phyloP scores from a whole-genome alignment of 2,113 vertebrate species.

The Hemiscyllium ocellatum region DNA sequence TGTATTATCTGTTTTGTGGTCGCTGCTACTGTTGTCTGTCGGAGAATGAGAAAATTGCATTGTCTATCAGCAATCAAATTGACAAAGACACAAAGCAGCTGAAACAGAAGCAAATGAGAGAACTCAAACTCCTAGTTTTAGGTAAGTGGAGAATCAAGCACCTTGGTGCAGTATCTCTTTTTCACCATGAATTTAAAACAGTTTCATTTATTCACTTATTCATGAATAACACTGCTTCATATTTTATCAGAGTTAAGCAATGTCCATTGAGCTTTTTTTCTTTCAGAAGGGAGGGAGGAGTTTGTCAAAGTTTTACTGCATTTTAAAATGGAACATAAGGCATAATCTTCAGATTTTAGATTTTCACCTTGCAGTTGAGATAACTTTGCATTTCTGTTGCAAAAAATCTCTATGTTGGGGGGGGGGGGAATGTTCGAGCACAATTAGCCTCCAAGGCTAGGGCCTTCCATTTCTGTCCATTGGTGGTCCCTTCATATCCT shows the following conservation, averaged over 20 bases:
- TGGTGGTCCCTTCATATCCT: too few relatives aligned
- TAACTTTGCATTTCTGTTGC: too few relatives aligned
- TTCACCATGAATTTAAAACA: neutral
- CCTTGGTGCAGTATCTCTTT: neutral
- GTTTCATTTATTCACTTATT: neutral
- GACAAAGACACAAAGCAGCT: constrained; percentile 61
- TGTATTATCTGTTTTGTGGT: constrained; percentile 46
- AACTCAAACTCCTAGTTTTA: constrained; percentile 75
- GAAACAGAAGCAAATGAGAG: constrained; percentile 61
- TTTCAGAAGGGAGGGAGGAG: too few relatives aligned
- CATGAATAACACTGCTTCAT: neutral
- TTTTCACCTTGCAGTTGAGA: too few relatives aligned
- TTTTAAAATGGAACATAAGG: neutral
- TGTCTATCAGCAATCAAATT: constrained; percentile 68
- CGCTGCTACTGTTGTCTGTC: constrained; percentile 64
- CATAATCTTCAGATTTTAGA: too few relatives aligned
- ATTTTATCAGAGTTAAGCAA: too few relatives aligned
- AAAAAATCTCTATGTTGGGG: too few relatives aligned
- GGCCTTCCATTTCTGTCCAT: too few relatives aligned
- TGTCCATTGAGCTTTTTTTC: too few relatives aligned
- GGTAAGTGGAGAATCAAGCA: constrained; percentile 54
- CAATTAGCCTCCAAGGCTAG: too few relatives aligned
- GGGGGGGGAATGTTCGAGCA: too few relatives aligned
- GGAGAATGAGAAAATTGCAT: constrained; percentile 62
- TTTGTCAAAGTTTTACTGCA: neutral